Evolutionary conservation across 2,888 invertebrate species (phyloP), one percentile per base, ranked within the genome.

Genomic region (Parnassius mnemosyne): DNA sequence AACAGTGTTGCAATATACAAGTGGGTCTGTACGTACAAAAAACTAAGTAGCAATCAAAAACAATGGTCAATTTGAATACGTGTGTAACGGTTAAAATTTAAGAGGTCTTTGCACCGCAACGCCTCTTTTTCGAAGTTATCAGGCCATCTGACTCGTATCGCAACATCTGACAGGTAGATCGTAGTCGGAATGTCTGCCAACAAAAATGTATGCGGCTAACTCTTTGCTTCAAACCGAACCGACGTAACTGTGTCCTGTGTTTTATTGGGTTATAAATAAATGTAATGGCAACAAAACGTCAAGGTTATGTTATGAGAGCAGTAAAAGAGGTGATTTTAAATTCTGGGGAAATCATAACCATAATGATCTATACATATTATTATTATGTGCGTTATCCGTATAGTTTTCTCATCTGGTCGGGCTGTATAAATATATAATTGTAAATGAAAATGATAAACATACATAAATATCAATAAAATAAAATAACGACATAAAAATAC

Each of bases 151-250:
- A 66, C 52, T 41, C 63, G 61, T 72, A 75, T 75, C 76, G 68
- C 61, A 12, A 56, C 59, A 72, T 71, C 73, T 70, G 71, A 71
- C 71, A 69, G 73, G 57, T 58, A 67, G 61, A 47, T 65, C 77
- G 77, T 77, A 76, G 79, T 70, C 81, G 67, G 79, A 80, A 81
- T 82, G 82, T 83, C 79, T 77, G 69, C 76, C 73, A 69, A 71
- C 68, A 41, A 60, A 61, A 67, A 61, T 57, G 52, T 66, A 66
- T 70, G 72, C 72, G 72, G 25, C 81, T 75, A 79, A 16, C 65
- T 69, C 69, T 74, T 75, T 71, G 71, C 68, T 65, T 72, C 65
- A 66, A 34, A 25, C 58, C 43, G 47, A 44, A 62, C 57, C 46
- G 49, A 42, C 47, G 20, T 50, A 44, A 55, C 13, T 63, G 50